Conservation (phyloP, 2,888 invertebrate genomes). For the Xestia sexstrigata region DNA sequence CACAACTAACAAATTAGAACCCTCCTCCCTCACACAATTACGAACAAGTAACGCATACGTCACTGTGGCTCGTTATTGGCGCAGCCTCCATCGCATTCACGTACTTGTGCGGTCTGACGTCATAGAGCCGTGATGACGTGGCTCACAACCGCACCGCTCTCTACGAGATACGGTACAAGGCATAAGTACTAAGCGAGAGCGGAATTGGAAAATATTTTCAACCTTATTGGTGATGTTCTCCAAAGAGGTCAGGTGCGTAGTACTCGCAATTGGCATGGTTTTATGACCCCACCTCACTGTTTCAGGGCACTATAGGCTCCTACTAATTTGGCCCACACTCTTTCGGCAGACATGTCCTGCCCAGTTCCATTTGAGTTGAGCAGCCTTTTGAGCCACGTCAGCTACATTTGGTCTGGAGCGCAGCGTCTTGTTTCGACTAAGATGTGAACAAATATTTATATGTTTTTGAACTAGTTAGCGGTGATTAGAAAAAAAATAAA, state of each 20-base stretch:
- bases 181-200: not conserved
- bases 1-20: slow-evolving; percentile 9
- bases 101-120: slow-evolving; percentile 59
- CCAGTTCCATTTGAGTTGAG: too few species aligned
- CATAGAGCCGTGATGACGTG: slow-evolving; percentile 58
- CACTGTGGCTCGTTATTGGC: slow-evolving; percentile 59
- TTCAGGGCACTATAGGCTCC: too few species aligned
- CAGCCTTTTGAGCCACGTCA: not conserved
- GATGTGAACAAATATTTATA: not conserved
- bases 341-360: too few species aligned
- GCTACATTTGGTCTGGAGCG: not conserved
- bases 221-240: not conserved
- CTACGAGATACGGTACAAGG: not conserved
- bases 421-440: not conserved
- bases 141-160: slow-evolving; percentile 49
- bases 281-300: too few species aligned
- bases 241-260: not conserved
- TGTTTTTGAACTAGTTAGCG: not conserved
- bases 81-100: slow-evolving; percentile 55
- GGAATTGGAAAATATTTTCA: not conserved
- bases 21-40: slow-evolving; percentile 4
- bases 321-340: too few species aligned
- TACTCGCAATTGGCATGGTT: not conserved
- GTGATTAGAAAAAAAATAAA: too few species aligned
- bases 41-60: slow-evolving; percentile 49